Percentiles rank a stretch among this genome's conserved stretches.
Conservation (phyloP, 1,140 invertebrate species). For the Magallana ariakensis region DNA sequence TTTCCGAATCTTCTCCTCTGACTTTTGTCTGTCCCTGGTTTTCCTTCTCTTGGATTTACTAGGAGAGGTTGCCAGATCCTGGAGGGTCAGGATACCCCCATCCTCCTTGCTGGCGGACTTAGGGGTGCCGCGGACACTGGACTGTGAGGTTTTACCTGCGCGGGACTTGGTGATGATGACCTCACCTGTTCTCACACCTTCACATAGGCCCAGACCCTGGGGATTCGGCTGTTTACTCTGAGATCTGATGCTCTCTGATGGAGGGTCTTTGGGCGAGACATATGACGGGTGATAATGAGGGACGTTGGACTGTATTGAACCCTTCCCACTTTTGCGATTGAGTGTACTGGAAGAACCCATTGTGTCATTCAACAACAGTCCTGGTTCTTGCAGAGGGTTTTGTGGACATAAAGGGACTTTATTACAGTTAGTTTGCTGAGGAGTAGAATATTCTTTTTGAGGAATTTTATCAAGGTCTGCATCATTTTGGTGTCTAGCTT, state of each 20-base stretch:
- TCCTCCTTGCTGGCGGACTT: background rate
- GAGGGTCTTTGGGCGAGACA: background rate
- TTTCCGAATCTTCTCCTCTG: conserved; percentile 42
- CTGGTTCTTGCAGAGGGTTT: background rate
- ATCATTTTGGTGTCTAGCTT: conserved; percentile 35
- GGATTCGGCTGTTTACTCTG: background rate
- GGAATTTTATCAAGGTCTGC: conserved; percentile 45
- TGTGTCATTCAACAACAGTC: background rate
- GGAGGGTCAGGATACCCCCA: conserved; percentile 23
- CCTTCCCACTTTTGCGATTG: background rate
- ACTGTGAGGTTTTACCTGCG: background rate
- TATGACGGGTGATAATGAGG: conserved; percentile 38
- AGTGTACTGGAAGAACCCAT: conserved; percentile 2
- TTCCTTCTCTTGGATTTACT: conserved; percentile 30
- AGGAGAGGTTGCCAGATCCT: conserved; percentile 30
- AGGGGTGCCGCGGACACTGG: background rate
- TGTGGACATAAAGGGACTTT: conserved; percentile 32
- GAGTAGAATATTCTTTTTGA: conserved; percentile 4
- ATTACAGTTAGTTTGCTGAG: background rate
- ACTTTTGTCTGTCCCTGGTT: conserved; percentile 25
- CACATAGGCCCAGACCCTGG: background rate
- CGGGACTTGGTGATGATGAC: background rate
- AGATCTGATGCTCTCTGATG: background rate
- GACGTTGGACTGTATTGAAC: conserved; percentile 48
- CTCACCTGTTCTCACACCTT: conserved; percentile 34